Percentiles rank a stretch among this genome's conserved stretches.
Conservation (phyloP, 2,113 vertebrate species). For the Sardina pilchardus region DNA sequence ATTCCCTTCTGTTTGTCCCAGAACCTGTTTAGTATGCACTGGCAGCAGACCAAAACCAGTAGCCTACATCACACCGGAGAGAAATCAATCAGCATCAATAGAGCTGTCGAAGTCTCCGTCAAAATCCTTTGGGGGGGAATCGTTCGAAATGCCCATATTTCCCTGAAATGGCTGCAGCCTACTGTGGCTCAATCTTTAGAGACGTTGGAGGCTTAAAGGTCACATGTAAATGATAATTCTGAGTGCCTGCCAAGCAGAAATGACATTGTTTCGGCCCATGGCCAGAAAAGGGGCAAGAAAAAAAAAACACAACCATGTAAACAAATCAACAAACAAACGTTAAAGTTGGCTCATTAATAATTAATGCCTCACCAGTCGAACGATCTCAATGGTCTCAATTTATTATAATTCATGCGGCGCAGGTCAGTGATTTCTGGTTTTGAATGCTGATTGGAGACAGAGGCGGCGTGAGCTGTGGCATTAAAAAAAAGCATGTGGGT, state of each 20-base stretch:
- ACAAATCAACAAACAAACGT: slow-evolving; percentile 7
- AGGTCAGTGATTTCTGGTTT: neutral
- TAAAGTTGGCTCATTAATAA: neutral
- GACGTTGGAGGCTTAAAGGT: slow-evolving; percentile 54
- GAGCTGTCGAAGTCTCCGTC: slow-evolving; percentile 25
- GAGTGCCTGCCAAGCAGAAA: slow-evolving; percentile 25
- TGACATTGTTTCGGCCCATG: neutral
- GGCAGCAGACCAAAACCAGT: neutral
- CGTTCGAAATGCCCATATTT: slow-evolving; percentile 24
- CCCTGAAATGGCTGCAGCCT: slow-evolving; percentile 42
- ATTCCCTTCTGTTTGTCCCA: neutral
- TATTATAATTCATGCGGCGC: neutral
- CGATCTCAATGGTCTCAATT: neutral
- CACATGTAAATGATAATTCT: slow-evolving; percentile 52
- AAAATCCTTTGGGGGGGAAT: slow-evolving; percentile 17
- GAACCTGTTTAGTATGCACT: neutral
- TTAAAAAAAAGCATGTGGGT: neutral
- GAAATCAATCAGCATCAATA: slow-evolving; percentile 28
- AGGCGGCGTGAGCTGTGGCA: neutral
- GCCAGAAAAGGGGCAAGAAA: neutral
- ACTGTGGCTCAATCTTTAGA: slow-evolving; percentile 51
- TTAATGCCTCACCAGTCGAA: neutral
- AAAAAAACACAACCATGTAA: neutral
- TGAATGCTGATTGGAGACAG: neutral
- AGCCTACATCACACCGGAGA: neutral